Evolutionary conservation across 2,888 invertebrate genomes (phyloP), one percentile per base, ranked within the genome.

Genomic region (Oscheius myriophilus): DNA sequence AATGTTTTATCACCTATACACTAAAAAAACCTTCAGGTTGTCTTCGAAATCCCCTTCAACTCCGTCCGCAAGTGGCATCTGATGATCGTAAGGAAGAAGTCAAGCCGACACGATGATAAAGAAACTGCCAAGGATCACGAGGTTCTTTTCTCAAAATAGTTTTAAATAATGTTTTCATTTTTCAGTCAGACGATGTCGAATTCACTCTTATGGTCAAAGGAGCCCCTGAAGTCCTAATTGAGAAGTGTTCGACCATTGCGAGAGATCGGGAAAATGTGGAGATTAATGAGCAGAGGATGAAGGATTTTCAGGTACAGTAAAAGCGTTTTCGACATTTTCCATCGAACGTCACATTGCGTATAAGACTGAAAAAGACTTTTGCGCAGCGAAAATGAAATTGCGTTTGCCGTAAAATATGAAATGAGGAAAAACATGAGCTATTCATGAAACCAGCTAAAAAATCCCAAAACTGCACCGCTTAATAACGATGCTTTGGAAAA

Each of bases 191-290:
- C 23, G 53, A 53, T 14, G 63, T 53, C 1, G 53, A 63, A 41
- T 75, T 67, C 39, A 70, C 68, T 54, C 62, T 82, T 54, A 73
- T 82, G 73, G 76, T 82, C 61, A 82, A 82, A 63, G 82, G 82
- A 45, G 82, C 82, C 25, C 76, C 82, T 25, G 82, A 82, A 59
- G 77, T 82, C 21, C 52, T 82, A 26, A 72, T 80, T 53, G 70
- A 77, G 49, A 68, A 71, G 39, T 82, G 82, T 71, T 72, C 76
- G 14, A 63, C 68, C 1, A 54, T 79, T 26, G 71, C 75, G 46
- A 71, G 71, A 25, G 74, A 75, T 12, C 65, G 63, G 42, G 70
- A 54, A 14, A 66, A 55, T 61, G 68, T 71, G 6, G 61, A 61
- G 2, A 33, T 73, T 33, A 69, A 67, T 26, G 67, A 61, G 39